Base-by-base conservation (phyloP, 2,797 vertebrate genomes). In the Poecile montanus region DNA sequence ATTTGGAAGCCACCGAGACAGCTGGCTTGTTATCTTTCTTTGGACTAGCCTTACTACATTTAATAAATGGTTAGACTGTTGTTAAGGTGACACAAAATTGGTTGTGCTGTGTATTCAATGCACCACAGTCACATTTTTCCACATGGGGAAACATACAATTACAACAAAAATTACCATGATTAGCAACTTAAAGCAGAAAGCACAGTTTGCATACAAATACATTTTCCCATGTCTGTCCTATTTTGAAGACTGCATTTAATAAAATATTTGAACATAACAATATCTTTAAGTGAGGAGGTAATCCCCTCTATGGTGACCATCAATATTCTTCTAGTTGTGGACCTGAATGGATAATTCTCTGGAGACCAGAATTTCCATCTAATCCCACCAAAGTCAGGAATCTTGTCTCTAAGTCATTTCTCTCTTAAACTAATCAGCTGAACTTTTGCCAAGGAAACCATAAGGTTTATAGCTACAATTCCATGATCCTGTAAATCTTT, bases 41-140 rank as follows among this genome's bases (percentile, higher is more conserved):
- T 95, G 92, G 88, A 85, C 61, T 88, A 82, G 19, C 36, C 81
- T 88, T 95, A 73, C 63, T 79, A 18, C 60, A 44, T 75, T 94
- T 87, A 96, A 95, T 90, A 72, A 90, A 91, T 82, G 44, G 63
- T 60, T 93, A 96, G 50, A 26, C 42, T 95, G 63, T 89, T 94
- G 51, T 89, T 93, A 93, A 92, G 71, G 71, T 0, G n/a, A 92
- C 78, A 79, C 60, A 74, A 77, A 76, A 92, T 81, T 74, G 34
- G 53, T 76, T 71, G 57, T 79, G 53, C 60, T 63, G 71, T 16
- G 36, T 85, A 79, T 91, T 92, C 88, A 71, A 0, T 38, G 21
- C 60, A 74, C 16, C 63, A 87, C 32, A 63, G 60, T 60, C 77
- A 84, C 19, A 19, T 70, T 86, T 95, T 88, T 91, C 80, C 88